Evolutionary conservation across 2,113 vertebrate species (phyloP).

Genomic region (Lamprologus tigripictilis): DNA sequence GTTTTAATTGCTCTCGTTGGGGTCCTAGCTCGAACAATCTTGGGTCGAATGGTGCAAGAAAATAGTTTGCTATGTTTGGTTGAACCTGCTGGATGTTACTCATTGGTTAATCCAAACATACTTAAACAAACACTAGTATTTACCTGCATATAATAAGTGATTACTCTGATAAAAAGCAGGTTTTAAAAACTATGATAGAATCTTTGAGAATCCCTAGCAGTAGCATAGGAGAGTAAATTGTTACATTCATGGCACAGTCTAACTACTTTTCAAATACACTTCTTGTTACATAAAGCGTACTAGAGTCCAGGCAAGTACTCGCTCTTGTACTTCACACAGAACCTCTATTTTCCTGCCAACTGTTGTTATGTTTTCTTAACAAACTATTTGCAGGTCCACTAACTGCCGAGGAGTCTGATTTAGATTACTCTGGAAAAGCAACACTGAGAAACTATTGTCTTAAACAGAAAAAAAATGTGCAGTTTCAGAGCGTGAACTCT

Average conservation of each 20-base stretch:
- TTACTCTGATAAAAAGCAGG: not conserved
- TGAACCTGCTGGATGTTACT: not conserved
- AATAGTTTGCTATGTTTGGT: not conserved
- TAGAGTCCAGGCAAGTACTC: not conserved
- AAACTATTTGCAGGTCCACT: not conserved
- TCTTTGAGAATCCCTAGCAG: not conserved
- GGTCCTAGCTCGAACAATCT: not conserved
- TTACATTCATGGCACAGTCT: not conserved
- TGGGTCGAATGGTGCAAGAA: not conserved
- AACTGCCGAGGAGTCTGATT: not conserved
- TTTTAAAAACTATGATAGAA: not conserved
- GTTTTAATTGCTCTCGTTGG: constrained; percentile 42
- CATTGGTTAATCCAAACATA: not conserved
- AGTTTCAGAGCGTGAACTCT: not conserved
- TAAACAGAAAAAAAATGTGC: not conserved
- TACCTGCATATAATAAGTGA: not conserved
- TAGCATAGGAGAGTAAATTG: not conserved
- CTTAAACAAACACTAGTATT: not conserved
- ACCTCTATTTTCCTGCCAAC: not conserved
- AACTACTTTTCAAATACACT: not conserved
- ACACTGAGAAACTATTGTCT: not conserved
- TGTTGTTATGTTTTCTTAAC: not conserved
- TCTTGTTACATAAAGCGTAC: not conserved
- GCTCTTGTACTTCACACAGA: not conserved
- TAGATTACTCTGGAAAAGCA: not conserved